Evolutionary conservation across 2,113 vertebrate genomes (phyloP).

Genomic region (Catharus minimus): DNA sequence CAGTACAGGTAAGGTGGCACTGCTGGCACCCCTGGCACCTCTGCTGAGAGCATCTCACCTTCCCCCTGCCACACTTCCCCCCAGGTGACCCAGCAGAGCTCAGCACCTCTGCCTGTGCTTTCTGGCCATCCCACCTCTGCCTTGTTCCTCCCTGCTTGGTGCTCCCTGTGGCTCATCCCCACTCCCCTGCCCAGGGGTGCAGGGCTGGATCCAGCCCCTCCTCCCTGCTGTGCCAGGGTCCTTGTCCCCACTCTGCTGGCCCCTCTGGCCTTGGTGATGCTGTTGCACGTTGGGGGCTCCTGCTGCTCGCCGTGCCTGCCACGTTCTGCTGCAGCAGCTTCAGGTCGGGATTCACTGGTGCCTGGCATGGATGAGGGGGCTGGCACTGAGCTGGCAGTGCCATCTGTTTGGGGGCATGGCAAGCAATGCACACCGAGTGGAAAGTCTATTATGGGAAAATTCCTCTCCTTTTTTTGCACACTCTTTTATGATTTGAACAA

Average conservation of each 20-base stretch:
- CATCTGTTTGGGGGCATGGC: background rate
- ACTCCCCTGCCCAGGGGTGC: rapidly evolving
- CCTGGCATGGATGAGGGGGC: background rate
- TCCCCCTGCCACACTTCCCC: background rate
- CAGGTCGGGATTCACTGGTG: background rate
- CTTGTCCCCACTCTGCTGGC: background rate
- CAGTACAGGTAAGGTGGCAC: constrained; percentile 87
- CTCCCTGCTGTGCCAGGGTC: rapidly evolving
- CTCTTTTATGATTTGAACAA: background rate
- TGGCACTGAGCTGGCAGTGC: background rate
- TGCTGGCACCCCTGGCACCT: rapidly evolving
- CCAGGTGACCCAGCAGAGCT: background rate
- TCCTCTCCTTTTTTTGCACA: background rate
- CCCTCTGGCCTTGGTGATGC: background rate
- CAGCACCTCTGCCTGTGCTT: background rate
- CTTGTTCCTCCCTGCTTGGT: rapidly evolving
- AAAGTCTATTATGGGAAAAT: background rate
- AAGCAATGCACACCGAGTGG: background rate
- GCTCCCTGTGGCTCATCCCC: background rate
- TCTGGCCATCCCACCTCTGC: rapidly evolving
- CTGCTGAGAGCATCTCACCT: rapidly evolving
- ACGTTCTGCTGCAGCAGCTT: background rate
- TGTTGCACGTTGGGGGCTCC: background rate
- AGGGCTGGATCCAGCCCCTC: background rate
- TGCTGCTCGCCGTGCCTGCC: background rate